Percentiles rank a stretch among this genome's conserved stretches.
phyloP scores from a whole-genome alignment of 1,140 invertebrate species.

The Colletes latitarsis region DNA sequence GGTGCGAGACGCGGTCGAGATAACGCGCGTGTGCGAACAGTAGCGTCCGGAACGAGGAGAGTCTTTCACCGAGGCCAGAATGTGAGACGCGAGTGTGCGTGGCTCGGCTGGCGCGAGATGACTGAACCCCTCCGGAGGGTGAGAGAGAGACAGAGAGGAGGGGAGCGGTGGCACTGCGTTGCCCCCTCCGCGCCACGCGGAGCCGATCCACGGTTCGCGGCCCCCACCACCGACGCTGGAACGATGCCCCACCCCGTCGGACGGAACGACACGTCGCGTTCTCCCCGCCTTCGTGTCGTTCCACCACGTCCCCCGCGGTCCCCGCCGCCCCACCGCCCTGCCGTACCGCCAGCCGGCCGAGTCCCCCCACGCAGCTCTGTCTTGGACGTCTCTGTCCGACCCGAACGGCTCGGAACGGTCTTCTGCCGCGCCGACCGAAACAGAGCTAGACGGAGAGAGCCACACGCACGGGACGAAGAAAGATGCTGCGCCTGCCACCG shows the following conservation, averaged over 20 bases:
- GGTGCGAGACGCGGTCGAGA: background rate
- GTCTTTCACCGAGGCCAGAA: constrained; percentile 57
- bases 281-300: constrained; percentile 61
- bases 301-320: constrained; percentile 39
- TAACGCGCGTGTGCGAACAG: constrained; percentile 29
- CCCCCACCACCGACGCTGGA: constrained; percentile 48
- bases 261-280: constrained; percentile 59
- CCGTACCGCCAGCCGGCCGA: constrained; percentile 7
- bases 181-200: constrained; percentile 27
- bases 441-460: background rate
- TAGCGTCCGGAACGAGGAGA: constrained; percentile 31
- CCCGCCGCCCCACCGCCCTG: constrained; percentile 26
- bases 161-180: constrained; percentile 43
- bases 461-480: background rate
- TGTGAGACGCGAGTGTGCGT: constrained; percentile 65
- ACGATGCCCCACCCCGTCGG: constrained; percentile 62
- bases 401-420: background rate
- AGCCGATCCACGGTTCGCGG: constrained; percentile 45
- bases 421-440: constrained; percentile 7
- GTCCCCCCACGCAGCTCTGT: constrained; percentile 13
- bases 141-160: constrained; percentile 68
- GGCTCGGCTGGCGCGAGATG: constrained; percentile 77
- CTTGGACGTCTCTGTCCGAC: constrained; percentile 3
- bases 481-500: constrained; percentile 1
- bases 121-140: constrained; percentile 74